Percentiles rank a stretch among this genome's conserved stretches.
Conservation (phyloP, 2,888 invertebrate species). For the Linnaemya vulpina region DNA sequence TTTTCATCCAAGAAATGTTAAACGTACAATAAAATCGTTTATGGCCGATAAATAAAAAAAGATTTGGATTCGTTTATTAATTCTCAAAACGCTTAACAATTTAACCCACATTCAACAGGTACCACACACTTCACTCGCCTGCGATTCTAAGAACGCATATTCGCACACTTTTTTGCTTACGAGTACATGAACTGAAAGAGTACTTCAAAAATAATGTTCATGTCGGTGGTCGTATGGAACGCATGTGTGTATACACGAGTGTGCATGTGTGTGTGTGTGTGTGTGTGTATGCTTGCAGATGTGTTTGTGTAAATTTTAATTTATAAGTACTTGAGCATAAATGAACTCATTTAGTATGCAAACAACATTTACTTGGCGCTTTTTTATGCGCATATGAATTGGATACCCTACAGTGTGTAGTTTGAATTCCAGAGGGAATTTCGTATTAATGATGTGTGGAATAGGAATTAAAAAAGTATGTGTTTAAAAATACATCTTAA, state of each 20-base stretch:
- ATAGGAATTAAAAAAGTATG: neutral
- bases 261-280: neutral
- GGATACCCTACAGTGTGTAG: neutral
- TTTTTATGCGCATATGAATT: conserved; percentile 3
- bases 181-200: conserved; percentile 18
- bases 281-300: neutral
- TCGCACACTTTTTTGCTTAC: conserved; percentile 18
- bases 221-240: neutral
- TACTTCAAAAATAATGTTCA: conserved; percentile 38
- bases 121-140: conserved; percentile 47
- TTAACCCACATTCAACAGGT: conserved; percentile 68
- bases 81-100: conserved; percentile 67
- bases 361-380: conserved; percentile 71
- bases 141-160: conserved; percentile 44
- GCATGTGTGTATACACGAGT: neutral
- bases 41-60: conserved; percentile 15
- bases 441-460: neutral
- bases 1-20: conserved; percentile 17
- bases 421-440: neutral
- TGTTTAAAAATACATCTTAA: too few species aligned
- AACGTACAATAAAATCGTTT: conserved; percentile 19
- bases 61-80: conserved; percentile 44
- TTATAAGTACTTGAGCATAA: conserved; percentile 53
- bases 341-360: conserved; percentile 69
- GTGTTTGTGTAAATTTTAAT: conserved; percentile 44